A percentile compares a stretch with the other conserved stretches of the same genome.
Conservation (phyloP, 2,113 vertebrate species). For the Podarcis cretensis region DNA sequence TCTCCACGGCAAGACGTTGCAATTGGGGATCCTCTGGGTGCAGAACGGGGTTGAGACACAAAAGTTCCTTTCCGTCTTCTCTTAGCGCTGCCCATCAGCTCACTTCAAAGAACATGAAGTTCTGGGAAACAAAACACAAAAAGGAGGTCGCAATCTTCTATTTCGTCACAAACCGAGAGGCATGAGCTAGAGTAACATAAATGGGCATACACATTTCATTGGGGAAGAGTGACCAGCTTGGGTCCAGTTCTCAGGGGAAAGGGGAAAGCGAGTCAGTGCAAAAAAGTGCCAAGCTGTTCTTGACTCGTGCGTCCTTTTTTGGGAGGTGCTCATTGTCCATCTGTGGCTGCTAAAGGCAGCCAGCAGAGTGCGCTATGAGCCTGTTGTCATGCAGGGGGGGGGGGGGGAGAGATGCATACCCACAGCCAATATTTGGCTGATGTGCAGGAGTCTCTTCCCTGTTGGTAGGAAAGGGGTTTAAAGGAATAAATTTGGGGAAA, state of each 20-base stretch:
- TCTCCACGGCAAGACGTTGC: neutral
- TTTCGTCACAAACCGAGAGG: neutral
- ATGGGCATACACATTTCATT: neutral
- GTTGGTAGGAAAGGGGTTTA: no score
- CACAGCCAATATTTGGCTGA: neutral
- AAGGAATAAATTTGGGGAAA: no score
- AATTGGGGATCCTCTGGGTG: no score
- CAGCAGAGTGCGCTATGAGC: neutral
- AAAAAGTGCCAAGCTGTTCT: neutral
- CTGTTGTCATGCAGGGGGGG: neutral
- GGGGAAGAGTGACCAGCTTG: neutral
- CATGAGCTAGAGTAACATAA: neutral
- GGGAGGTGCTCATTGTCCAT: fast-evolving
- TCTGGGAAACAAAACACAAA: constrained; percentile 40
- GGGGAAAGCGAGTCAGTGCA: neutral
- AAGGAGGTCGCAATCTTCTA: neutral
- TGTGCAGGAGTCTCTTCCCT: neutral
- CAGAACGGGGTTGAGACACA: neutral
- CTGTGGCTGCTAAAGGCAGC: neutral
- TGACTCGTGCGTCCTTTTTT: fast-evolving
- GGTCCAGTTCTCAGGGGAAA: neutral
- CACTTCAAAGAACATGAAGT: constrained; percentile 82
- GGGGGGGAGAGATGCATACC: neutral
- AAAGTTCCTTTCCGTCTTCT: neutral
- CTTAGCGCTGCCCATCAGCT: constrained; percentile 61